Percentiles rank a stretch among this genome's conserved stretches.
Conservation (phyloP, 2,888 invertebrate species). For the Rhingia rostrata region DNA sequence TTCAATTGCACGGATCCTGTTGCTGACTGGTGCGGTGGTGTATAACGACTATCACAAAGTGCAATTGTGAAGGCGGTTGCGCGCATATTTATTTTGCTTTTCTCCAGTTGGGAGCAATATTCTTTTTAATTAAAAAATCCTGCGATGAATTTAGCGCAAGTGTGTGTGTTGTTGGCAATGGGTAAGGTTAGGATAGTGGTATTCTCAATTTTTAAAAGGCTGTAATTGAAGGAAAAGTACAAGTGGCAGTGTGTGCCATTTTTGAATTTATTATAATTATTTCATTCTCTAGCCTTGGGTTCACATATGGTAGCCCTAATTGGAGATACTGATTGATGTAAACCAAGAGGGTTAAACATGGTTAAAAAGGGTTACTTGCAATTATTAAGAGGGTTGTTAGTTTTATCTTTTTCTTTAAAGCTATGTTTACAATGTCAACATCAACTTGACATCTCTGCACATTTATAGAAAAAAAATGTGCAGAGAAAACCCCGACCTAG, state of each 20-base stretch:
- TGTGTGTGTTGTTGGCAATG: background rate
- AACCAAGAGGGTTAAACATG: no score
- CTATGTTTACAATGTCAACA: no score
- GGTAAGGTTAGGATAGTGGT: background rate
- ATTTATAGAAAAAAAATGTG: no score
- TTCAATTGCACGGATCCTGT: constrained; percentile 52
- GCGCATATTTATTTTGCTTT: constrained; percentile 43
- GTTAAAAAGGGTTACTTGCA: no score
- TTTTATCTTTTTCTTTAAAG: no score
- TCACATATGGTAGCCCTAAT: constrained; percentile 67
- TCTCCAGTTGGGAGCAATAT: constrained; percentile 45
- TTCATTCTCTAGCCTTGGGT: constrained; percentile 54
- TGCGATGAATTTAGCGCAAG: constrained; percentile 10
- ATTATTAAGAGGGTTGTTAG: no score
- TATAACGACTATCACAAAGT: background rate
- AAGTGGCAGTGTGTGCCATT: background rate
- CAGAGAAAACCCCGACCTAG: no score
- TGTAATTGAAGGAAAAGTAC: constrained; percentile 40
- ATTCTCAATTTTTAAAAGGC: constrained; percentile 26
- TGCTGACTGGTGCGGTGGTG: constrained; percentile 43
- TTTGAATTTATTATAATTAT: constrained; percentile 69
- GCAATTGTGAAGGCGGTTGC: background rate
- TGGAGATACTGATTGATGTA: constrained; percentile 26
- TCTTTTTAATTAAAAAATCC: constrained; percentile 68
- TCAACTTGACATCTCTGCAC: no score